Evolutionary conservation across 2,113 vertebrate genomes (phyloP).

Genomic region (Dicerorhinus sumatrensis): DNA sequence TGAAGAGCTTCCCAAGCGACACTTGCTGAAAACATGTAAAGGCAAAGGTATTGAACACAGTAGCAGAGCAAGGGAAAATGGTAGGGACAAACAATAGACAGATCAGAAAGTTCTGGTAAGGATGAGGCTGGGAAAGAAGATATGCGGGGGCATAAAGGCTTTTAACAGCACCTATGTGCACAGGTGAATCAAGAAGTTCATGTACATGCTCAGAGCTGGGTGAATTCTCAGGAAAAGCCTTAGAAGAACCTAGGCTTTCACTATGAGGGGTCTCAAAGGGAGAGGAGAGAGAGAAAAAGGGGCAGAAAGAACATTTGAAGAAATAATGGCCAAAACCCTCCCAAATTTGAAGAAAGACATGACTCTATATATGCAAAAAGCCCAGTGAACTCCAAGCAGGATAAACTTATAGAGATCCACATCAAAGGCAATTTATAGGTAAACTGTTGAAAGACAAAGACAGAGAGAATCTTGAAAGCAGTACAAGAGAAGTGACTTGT

Average conservation of each 20-base stretch:
- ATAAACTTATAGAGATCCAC: neutral
- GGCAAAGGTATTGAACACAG: too few relatives aligned
- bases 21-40: neutral
- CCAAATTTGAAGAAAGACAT: neutral
- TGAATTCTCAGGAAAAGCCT: neutral
- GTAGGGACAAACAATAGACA: neutral
- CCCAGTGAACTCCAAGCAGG: neutral
- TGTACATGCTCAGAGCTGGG: neutral
- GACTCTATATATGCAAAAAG: neutral
- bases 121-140: neutral
- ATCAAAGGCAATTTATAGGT: neutral
- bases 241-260: neutral
- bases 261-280: too few relatives aligned
- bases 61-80: neutral
- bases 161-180: neutral
- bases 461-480: neutral
- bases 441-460: neutral
- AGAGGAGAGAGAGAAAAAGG: neutral
- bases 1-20: neutral
- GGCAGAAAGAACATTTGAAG: neutral
- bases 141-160: neutral
- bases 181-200: neutral
- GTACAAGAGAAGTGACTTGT: neutral
- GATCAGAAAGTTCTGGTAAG: neutral
- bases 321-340: neutral